Evolutionary conservation across 2,797 vertebrate species (phyloP).

Genomic region (Melanotaenia parkinsoni): DNA sequence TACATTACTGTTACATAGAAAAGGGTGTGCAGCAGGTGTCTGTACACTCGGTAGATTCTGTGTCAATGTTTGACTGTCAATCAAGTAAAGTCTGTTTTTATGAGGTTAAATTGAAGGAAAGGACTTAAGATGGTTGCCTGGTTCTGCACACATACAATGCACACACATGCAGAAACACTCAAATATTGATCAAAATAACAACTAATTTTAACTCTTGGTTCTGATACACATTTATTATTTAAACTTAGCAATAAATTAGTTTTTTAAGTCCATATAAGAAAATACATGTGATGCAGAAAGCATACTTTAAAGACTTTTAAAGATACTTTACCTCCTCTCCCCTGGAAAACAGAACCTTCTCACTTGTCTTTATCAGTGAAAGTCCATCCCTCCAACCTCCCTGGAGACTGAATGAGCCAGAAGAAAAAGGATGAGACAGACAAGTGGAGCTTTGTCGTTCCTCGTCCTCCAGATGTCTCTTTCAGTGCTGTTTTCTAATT

Average conservation of each 20-base stretch:
- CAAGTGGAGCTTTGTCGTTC: constrained; percentile 54
- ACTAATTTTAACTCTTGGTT: neutral
- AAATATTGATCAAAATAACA: constrained; percentile 19
- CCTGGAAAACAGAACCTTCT: constrained; percentile 42
- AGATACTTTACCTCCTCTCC: neutral
- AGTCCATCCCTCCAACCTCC: constrained; percentile 63
- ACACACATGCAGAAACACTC: constrained; percentile 16
- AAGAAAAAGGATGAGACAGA: constrained; percentile 24
- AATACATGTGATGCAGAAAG: accelerated
- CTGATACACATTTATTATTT: neutral
- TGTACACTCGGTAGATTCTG: constrained; percentile 19
- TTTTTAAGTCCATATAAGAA: too few relatives aligned
- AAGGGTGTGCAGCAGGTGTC: constrained; percentile 47
- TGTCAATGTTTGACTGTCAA: constrained; percentile 61
- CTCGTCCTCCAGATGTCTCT: constrained; percentile 14
- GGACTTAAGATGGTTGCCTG: constrained; percentile 52
- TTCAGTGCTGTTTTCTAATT: neutral
- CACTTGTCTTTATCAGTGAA: constrained; percentile 59
- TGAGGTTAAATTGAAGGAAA: constrained; percentile 67
- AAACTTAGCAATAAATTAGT: too few relatives aligned
- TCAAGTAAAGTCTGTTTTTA: constrained; percentile 60
- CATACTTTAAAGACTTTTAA: neutral
- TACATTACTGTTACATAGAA: constrained; percentile 21
- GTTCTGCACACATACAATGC: constrained; percentile 10
- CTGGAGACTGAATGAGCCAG: constrained; percentile 16